These are phyloP conservation scores for Clarias batrachus DNA, from an alignment of 2,113 vertebrate genomes.

Conservation along the genomic window DNA sequence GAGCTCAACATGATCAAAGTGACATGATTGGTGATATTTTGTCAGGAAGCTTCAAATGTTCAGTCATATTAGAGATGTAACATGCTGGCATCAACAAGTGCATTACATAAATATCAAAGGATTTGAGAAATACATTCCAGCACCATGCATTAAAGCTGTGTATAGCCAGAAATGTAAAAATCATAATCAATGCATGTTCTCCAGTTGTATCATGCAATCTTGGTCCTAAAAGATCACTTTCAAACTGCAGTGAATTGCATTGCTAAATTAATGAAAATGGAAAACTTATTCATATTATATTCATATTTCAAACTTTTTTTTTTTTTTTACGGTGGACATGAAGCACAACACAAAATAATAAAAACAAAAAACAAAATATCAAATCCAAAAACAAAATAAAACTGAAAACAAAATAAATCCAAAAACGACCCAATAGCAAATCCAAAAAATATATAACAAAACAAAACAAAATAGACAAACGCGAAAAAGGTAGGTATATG, in stretches of 20 bases:
- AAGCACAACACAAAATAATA: no score
- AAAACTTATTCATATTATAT: background rate
- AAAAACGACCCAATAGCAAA: no score
- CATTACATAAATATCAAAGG: background rate
- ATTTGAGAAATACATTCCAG: background rate
- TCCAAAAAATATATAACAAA: no score
- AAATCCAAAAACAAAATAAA: no score
- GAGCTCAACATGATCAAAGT: background rate
- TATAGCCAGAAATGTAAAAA: background rate
- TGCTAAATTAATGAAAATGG: background rate
- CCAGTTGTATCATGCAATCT: background rate
- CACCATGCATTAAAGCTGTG: constrained; percentile 34
- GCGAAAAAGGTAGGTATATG: no score
- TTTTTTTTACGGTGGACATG: no score
- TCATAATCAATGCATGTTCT: background rate
- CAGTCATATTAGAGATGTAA: background rate
- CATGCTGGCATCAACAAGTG: constrained; percentile 18
- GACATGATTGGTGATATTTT: background rate
- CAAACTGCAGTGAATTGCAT: background rate
- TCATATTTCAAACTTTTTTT: background rate
- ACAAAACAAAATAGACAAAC: no score
- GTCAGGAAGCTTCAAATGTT: constrained; percentile 10
- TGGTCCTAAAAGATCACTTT: background rate
- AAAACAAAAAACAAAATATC: no score
- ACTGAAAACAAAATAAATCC: no score